Evolutionary conservation across 2,113 vertebrate genomes (phyloP), one percentile per base, ranked within the genome.

Genomic region (Tragelaphus scriptus): DNA sequence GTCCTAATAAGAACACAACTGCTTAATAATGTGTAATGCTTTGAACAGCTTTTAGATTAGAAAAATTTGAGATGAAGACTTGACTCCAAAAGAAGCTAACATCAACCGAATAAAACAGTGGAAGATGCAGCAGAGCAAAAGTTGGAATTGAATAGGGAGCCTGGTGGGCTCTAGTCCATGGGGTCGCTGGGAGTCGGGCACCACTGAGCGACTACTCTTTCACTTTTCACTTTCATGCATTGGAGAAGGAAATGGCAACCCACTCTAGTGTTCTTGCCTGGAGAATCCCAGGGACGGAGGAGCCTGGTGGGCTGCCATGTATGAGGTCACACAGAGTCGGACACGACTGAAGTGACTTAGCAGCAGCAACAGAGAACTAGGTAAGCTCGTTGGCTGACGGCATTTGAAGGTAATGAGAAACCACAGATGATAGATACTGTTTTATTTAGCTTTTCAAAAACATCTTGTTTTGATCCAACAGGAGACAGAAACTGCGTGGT

Each of bases 391-490:
- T 85, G 28, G 36, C 26, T 65, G 49, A 82, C 93, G 86, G 40
- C 30, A 93, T 84, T 82, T 94, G 49, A 94, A 93, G 19, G 61
- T 89, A 85, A 32, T 15, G 85, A 71, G 59, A 88, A 40, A 59
- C 16, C n/a, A 61, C 1, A 82, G 32, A 30, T 40, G 36, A 65
- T 77, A 44, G 30, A 44, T 9, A 51, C 21, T 44, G 32, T 30
- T 97, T 95, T 82, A 47, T 94, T 79, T 84, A 61, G 61, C 71
- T 63, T 71, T 93, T 85, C 77, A 92, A 95, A 94, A 87, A n/a
- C 68, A 47, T 1, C 23, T 40, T 71, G 12, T 82, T 92, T 96
- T 21, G 17, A 81, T 93, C 47, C 79, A 85, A 68, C 25, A 91
- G 58, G 51, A 86, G 14, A 85, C n/a, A 53, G 28, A 65, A 84